Conservation (phyloP, 2,113 vertebrate species). For the Cervus canadensis region DNA sequence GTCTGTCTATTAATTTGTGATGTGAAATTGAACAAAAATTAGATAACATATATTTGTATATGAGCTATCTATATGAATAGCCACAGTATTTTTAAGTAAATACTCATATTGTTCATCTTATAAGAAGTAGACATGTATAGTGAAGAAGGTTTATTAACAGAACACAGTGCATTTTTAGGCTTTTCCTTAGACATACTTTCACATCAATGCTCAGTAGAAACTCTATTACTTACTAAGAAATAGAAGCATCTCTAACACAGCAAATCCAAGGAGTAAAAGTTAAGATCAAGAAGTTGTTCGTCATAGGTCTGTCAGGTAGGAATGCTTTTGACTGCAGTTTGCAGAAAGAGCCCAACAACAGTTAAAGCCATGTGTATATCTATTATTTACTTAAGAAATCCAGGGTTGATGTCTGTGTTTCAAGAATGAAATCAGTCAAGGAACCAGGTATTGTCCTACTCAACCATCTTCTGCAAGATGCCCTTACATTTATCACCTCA, state of each 20-base stretch:
- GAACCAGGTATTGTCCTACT: neutral
- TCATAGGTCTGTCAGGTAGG: neutral
- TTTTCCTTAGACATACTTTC: neutral
- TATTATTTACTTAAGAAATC: neutral
- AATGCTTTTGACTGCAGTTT: neutral
- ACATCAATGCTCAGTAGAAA: neutral
- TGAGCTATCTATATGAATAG: neutral
- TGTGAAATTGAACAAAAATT: neutral
- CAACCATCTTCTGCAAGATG: neutral
- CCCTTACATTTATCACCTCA: neutral
- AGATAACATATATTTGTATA: neutral
- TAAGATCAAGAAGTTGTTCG: neutral
- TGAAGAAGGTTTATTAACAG: neutral
- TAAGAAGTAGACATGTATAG: neutral
- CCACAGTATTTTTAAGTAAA: neutral
- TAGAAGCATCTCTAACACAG: neutral
- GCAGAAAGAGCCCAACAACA: neutral
- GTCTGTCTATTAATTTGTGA: neutral
- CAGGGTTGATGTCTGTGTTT: neutral
- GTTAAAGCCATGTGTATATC: neutral
- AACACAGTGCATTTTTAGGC: neutral
- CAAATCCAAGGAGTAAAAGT: neutral
- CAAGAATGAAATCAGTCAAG: neutral
- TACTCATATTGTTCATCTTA: neutral
- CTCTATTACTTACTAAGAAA: neutral